Conservation (phyloP, 2,113 vertebrate species). For the Bufo bufo region DNA sequence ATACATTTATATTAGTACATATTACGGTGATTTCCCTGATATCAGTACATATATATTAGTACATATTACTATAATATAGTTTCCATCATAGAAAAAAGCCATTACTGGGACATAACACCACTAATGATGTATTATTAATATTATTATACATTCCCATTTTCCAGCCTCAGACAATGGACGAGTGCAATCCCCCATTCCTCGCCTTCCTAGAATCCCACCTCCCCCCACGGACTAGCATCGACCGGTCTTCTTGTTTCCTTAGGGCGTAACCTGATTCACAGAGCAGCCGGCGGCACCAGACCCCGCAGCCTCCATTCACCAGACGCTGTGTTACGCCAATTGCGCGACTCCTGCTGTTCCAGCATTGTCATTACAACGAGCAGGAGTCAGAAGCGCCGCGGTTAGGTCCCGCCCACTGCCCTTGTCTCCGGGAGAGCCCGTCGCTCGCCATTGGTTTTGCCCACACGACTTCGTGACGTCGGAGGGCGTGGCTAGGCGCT, state of each 20-base stretch:
- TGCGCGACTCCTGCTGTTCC: background rate
- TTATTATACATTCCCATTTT: background rate
- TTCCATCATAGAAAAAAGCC: too few species aligned
- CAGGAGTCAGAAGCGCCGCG: background rate
- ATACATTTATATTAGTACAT: too few species aligned
- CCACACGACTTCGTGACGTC: background rate
- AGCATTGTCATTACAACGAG: background rate
- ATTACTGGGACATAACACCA: too few species aligned
- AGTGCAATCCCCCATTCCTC: background rate
- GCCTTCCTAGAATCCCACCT: background rate
- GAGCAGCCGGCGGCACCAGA: background rate
- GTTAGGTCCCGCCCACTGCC: background rate
- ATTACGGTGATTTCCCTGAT: too few species aligned
- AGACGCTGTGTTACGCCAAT: background rate
- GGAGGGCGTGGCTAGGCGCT: background rate
- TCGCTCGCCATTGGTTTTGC: background rate
- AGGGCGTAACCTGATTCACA: slow-evolving; percentile 43
- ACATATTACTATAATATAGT: too few species aligned
- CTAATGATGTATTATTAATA: too few species aligned
- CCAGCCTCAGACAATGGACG: slow-evolving; percentile 2
- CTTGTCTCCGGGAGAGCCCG: background rate
- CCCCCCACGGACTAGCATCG: background rate
- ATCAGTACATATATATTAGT: too few species aligned
- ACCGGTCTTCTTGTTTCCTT: background rate
- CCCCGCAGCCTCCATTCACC: background rate